Base-by-base conservation (phyloP, 2,797 vertebrate genomes). In the Pseudotriccus pelzelni region DNA sequence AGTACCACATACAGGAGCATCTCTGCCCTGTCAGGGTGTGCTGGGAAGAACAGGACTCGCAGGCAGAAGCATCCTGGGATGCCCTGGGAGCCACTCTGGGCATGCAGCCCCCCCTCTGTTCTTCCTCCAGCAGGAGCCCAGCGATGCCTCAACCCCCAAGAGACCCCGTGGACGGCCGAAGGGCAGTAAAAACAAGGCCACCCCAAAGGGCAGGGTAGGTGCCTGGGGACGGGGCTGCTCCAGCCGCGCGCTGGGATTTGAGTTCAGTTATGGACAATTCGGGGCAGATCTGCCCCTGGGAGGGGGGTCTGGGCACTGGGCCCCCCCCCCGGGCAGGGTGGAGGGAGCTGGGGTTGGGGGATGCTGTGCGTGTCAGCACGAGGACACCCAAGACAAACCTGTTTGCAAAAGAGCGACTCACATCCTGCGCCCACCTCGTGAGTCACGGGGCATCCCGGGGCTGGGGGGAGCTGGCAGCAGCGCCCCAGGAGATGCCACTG, bases 161-260 rank as follows among this genome's bases (percentile, higher is more conserved):
- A 99, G 99, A 98, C 98, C 99, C 94, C 98, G 99, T 86, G 99
- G 99, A 95, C 98, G 99, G 94, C 99, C 99, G 11, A 99, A 99
- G 98, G 99, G 99, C 93, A 99, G 99, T 98, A 99, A 99, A 98
- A 99, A 99, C 98, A 99, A 99, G 98, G 69, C 98, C 15, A 93
- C 98, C 46, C 16, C 97, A 25, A 99, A 99, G 98, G 98, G 97
- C 97, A 99, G 99, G 98, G 99, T 99, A 98, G 98, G 98, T 96
- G 68, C 56, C 18, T 3, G 36, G 72, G 52, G 14, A 2, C 0
- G 32, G 39, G 79, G 44, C 55, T 80, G 84, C 41, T 62, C 9
- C 3, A 5, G 43, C 28, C 3, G 2, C 41, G 25, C 14, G 4
- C 60, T 25, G 70, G 47, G 24, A 5, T 87, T 66, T 14, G 79